Evolutionary conservation across 1,140 invertebrate species (phyloP).

Genomic region (Orussus abietinus): DNA sequence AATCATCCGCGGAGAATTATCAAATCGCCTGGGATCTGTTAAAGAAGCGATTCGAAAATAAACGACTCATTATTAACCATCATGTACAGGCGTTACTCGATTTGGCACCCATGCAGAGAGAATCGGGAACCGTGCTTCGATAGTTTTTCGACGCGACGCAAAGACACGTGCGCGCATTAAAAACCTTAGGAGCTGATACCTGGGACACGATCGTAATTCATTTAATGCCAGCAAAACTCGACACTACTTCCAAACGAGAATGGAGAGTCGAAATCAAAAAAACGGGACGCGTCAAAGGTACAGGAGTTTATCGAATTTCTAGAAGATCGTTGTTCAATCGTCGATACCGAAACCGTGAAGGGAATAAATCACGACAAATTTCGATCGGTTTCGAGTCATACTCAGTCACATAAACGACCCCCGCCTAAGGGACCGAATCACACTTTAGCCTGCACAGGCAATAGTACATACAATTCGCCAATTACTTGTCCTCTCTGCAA

Average conservation of each 20-base stretch:
- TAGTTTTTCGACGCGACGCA: conserved; percentile 21
- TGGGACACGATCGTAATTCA: conserved; percentile 13
- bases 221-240: background rate
- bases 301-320: conserved; percentile 7
- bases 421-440: conserved; percentile 1
- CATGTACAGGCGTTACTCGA: conserved; percentile 27
- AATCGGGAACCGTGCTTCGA: conserved; percentile 17
- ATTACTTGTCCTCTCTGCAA: conserved; percentile 9
- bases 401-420: background rate
- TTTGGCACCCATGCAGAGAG: conserved; percentile 19
- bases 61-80: conserved; percentile 27
- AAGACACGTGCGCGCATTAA: conserved; percentile 27
- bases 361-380: conserved; percentile 8
- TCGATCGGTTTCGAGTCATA: conserved; percentile 5
- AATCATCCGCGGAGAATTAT: conserved; percentile 18
- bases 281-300: conserved; percentile 4
- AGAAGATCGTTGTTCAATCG: conserved; percentile 6
- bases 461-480: background rate
- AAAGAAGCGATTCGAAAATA: conserved; percentile 28
- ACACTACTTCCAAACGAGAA: conserved; percentile 4
- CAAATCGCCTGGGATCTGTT: conserved; percentile 18
- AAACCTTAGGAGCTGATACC: conserved; percentile 2
- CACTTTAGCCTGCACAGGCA: conserved; percentile 3
- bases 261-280: background rate
- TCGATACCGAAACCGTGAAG: too few relatives aligned